Base-by-base conservation (phyloP, 2,797 vertebrate species). In the Scarus forsteni region DNA sequence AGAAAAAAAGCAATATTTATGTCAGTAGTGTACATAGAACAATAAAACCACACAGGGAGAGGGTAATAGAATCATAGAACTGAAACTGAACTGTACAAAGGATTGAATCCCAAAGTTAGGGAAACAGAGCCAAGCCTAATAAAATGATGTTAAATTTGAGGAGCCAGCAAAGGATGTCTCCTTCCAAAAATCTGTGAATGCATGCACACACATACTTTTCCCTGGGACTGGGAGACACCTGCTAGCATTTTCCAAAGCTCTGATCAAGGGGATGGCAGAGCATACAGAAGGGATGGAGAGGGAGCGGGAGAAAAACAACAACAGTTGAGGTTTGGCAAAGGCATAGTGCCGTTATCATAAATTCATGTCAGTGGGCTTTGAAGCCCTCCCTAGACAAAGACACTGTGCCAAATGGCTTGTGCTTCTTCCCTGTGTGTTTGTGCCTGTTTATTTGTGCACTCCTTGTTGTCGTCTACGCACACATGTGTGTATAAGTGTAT, bases 291-390 rank as follows among this genome's bases (percentile, higher is more conserved):
- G 80, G 83, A 92, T 77, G 81, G 75, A 72, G 78, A 81, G 81
- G 72, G 80, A 84, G 80, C 43, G 79, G 65, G 85, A 89, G 83
- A 85, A 92, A 91, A 94, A 94, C 91, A 94, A 94, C 93, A 94
- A 93, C 91, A 90, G 88, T 92, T 92, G 90, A 91, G 86, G 92
- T 94, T 94, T 95, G 94, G 93, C 93, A 93, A 93, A 93, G 89
- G 88, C 85, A 88, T 74, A 88, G 87, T 79, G 75, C 85, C 86
- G 92, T 92, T 92, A 94, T 94, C 92, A 94, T 93, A 93, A 93
- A 95, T 94, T 93, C 92, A 94, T 94, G 93, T 94, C 94, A 95
- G 86, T 88, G 92, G 90, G 93, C 94, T 95, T 95, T 95, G 94
- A 95, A 94, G 93, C 91, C 86, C 81, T 94, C 94, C 93, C 92